Conservation (phyloP, 2,888 invertebrate species). For the Nomada ferruginata region DNA sequence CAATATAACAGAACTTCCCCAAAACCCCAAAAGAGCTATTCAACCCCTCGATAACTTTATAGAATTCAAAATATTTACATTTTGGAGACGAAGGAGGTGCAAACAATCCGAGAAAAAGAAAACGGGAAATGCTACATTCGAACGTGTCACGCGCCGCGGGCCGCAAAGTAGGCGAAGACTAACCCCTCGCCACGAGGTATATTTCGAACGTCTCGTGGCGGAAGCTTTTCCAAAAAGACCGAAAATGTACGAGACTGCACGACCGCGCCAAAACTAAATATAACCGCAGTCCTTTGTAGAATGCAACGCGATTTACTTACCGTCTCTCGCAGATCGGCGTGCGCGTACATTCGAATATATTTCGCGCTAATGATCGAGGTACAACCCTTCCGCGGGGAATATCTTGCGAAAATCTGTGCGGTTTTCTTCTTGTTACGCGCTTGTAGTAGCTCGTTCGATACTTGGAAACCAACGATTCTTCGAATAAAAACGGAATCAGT, state of each 20-base stretch:
- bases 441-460: not conserved
- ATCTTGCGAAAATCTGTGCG: conserved; percentile 25
- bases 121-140: not conserved
- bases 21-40: not conserved
- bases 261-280: conserved; percentile 83
- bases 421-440: not conserved
- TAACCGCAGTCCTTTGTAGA: conserved; percentile 79
- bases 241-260: conserved; percentile 73
- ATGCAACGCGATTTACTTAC: conserved; percentile 70
- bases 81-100: not conserved
- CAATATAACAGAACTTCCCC: no score
- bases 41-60: not conserved
- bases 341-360: conserved; percentile 43
- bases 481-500: not conserved
- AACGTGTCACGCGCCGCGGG: not conserved
- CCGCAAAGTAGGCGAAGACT: conserved; percentile 39
- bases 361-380: conserved; percentile 37
- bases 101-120: not conserved
- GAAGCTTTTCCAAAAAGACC: conserved; percentile 80
- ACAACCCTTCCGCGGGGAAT: conserved; percentile 12
- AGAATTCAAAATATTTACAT: conserved; percentile 18
- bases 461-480: not conserved
- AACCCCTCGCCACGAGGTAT: conserved; percentile 53
- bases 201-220: conserved; percentile 66
- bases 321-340: conserved; percentile 44